Evolutionary conservation across 2,888 invertebrate species (phyloP), one percentile per base, ranked within the genome.

Genomic region (Volucella zonaria): DNA sequence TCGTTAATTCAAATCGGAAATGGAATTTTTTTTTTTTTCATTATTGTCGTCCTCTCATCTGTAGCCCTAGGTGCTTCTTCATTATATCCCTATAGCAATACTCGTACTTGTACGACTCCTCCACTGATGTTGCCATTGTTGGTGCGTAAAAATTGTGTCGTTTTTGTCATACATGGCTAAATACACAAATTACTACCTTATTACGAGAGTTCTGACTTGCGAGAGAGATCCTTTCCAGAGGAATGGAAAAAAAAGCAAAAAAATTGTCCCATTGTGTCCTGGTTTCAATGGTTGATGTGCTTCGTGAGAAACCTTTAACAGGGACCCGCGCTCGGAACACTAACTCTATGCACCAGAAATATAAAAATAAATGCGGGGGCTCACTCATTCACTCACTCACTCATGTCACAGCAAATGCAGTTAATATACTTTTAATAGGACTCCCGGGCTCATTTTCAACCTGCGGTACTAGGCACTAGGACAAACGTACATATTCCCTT

Each of bases 131-230:
- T 76, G 42, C 45, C 40, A 56, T 67, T 62, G 79, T 74, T 78
- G 68, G 49, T 82, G 56, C 82, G 70, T 74, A 64, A 59, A 81
- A 85, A 85, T 76, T 80, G 77, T 85, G 85, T 85, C 85, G 31
- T 85, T 75, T 87, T 87, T 86, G 88, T 88, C 88, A 88, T 87
- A 87, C 86, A 79, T 88, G 89, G 87, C 78, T 87, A 88, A 83
- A 78, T 87, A 81, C 66, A 78, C 40, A 88, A 89, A 89, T 87
- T 88, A 87, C 70, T 71, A 78, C 81, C 85, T 85, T 85, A 85
- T 85, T 85, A 85, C 64, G 76, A 73, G 31, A 31, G 31, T 31
- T 31, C 31, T 31, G 31, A 31, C 31, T 31, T 31, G 31, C 6
- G 31, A 31, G 31, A 4, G 4, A 31, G 61, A 80, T 85, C 85